Conservation (phyloP, 2,113 vertebrate genomes). For the Vanacampus margaritifer region DNA sequence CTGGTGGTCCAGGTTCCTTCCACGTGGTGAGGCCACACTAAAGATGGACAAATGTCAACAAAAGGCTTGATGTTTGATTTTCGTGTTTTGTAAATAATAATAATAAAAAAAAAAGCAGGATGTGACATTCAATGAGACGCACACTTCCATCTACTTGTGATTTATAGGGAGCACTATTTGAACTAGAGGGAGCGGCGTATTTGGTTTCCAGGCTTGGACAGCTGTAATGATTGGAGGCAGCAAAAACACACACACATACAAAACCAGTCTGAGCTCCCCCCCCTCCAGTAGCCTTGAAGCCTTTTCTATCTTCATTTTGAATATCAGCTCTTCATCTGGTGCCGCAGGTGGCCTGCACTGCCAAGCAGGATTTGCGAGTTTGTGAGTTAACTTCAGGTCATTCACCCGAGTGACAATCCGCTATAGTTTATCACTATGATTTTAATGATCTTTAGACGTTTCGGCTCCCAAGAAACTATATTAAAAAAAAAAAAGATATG, state of each 20-base stretch:
- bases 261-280: background rate
- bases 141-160: background rate
- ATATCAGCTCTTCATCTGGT: constrained; percentile 7
- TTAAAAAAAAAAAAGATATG: background rate
- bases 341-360: background rate
- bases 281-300: background rate
- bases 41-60: background rate
- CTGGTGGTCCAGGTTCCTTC: constrained; percentile 97
- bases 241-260: background rate
- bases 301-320: background rate
- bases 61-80: background rate
- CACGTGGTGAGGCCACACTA: constrained; percentile 81
- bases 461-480: background rate
- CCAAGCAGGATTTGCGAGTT: constrained; percentile 2
- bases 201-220: constrained; percentile 1
- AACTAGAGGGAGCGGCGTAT: constrained; percentile 6
- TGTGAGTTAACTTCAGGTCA: background rate
- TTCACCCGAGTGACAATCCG: background rate
- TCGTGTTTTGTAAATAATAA: background rate
- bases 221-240: background rate
- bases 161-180: constrained; percentile 8
- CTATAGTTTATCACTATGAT: background rate
- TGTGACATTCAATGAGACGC: background rate
- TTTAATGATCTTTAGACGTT: background rate
- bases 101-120: background rate